These are phyloP conservation scores for Luffia ferchaultella DNA, from an alignment of 2,888 invertebrate genomes.

Conservation along the genomic window DNA sequence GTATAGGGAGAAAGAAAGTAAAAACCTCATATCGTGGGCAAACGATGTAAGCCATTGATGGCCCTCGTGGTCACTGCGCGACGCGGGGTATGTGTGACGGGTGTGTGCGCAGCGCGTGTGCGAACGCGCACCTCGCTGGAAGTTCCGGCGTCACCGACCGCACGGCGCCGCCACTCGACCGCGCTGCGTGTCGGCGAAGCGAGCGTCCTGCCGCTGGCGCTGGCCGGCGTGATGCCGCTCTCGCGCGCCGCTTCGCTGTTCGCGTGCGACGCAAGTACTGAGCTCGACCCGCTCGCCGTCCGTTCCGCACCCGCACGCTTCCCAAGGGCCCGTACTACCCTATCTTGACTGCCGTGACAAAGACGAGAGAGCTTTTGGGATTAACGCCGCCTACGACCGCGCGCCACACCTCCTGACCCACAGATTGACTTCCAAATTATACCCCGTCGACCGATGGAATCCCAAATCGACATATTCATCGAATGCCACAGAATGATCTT, in stretches of 20 bases:
- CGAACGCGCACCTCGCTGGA: too few relatives aligned
- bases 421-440: too few relatives aligned
- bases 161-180: slow-evolving; percentile 11
- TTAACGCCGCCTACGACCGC: neutral
- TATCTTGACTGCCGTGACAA: slow-evolving; percentile 3
- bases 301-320: neutral
- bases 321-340: neutral
- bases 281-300: neutral
- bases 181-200: slow-evolving; percentile 29
- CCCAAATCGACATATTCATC: too few relatives aligned
- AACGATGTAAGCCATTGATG: too few relatives aligned
- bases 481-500: too few relatives aligned
- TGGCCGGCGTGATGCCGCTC: slow-evolving; percentile 40
- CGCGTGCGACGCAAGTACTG: slow-evolving; percentile 16
- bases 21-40: too few relatives aligned
- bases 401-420: neutral
- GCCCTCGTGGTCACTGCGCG: neutral
- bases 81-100: neutral
- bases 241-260: slow-evolving; percentile 15
- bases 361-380: neutral
- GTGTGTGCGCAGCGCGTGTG: slow-evolving; percentile 8
- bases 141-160: slow-evolving; percentile 8
- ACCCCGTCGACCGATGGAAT: too few relatives aligned
- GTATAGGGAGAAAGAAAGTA: too few relatives aligned
- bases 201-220: slow-evolving; percentile 44